Evolutionary conservation across 2,113 vertebrate genomes (phyloP), one percentile per base, ranked within the genome.

Genomic region (Spilogale gracilis): DNA sequence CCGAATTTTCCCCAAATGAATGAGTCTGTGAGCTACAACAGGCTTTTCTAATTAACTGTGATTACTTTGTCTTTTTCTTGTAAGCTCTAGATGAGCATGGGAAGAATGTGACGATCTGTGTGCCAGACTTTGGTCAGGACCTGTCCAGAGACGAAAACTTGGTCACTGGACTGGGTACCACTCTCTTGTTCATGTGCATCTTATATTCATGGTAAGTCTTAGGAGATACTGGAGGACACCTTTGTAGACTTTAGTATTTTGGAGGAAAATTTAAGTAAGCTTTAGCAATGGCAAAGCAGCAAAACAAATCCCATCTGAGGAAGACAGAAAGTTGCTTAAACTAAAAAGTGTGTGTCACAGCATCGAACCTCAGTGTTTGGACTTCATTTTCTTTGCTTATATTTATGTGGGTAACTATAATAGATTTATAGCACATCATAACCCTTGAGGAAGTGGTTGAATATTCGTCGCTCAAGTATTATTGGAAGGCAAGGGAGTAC

Each of bases 141-240:
- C 96, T 98, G 4, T 99, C 99, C 96, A 99, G 98, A 63, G 99
- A 99, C 96, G 99, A 99, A 92, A 99, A 99, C 94, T 98, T 99
- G 78, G 99, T 99, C 48, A 99, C 99, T 3, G 98, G 98, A 20
- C 82, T 99, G 91, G 99, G 99, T 56, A 99, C 99, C 0, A 73
- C 98, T 0, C 99, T 99, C 96, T 97, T 99, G 60, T 99, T 99
- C 91, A 98, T 98, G 93, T 99, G 99, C 88, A 99, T 99, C 98
- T 98, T 99, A 43, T 99, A 99, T 97, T 99, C 99, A 56, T 99
- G 99, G 99, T 99, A 99, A 98, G 99, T 98, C 80, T 92, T 2
- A 2, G 2, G 74, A 95, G 23, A 63, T 81, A 60, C 9, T 17
- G 4, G 45, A 17, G 21, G 21, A 23, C 71, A 3, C 63, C 21